Evolutionary conservation across 2,797 vertebrate genomes (phyloP), one percentile per base, ranked within the genome.

Genomic region (Podarcis lilfordi): DNA sequence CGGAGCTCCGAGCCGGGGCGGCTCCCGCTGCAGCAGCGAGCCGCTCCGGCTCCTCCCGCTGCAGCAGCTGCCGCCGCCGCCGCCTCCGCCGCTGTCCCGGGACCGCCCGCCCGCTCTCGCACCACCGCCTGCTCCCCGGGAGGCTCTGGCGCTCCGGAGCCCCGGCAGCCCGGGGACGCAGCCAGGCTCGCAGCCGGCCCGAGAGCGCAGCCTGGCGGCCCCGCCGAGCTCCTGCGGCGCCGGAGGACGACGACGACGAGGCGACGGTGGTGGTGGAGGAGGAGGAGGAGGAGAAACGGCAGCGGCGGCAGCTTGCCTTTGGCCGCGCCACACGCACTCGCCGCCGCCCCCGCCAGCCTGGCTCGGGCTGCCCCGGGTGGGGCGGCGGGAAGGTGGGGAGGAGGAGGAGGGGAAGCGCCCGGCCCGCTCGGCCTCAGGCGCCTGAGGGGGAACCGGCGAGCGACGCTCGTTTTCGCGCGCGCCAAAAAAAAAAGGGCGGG

Each of bases 191-290:
- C 84, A 59, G 79, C 89, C 91, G 92, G 94, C 94, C 95, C 96
- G 93, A 91, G 96, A 94, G 96, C 97, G 96, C 96, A 96, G 95
- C 96, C 96, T 96, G 95, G 96, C 95, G 96, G 96, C 92, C 94
- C 95, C 88, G 27, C 84, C 78, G 82, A 32, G 61, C 77, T 61
- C 10, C 76, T 32, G 37, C 25, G 29, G 23, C 79, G 35, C 27
- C 72, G 17, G 59, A 75, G 37, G 43, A 43, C 29, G 5, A 75
- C n/a, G 25, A 40, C 4, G 69, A 32, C 4, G 29, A 32, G 23
- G 23, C 1, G 32, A 9, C 27, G 68, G 69, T 35, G n/a, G 59
- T 37, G 27, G 25, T 1, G 68, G 35, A 35, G 50, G 45, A 45
- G 45, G 45, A 50, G 45, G n/a, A n/a, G n/a, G 69, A 32, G 69